Base-by-base conservation (phyloP, 1,140 invertebrate genomes). In the Drosophila sulfurigaster region DNA sequence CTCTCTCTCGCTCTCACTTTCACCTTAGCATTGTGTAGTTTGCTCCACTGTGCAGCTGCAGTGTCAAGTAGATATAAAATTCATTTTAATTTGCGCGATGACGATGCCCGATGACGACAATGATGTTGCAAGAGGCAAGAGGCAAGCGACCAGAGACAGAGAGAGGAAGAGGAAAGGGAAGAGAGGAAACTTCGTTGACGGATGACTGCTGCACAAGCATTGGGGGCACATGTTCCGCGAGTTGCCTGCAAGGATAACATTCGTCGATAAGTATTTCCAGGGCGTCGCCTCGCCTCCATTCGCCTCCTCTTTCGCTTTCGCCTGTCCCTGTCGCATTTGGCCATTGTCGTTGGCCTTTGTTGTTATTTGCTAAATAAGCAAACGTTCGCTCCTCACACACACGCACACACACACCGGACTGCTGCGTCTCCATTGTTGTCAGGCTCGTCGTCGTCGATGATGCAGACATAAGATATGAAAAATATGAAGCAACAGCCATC, bases 391-490 rank as follows among this genome's bases (percentile, higher is more conserved):
- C 79, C 38, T 7, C 15, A 3, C 30, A 32, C 30, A 15, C 30
- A n/a, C 16, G 5, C 28, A 15, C 49, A 13, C 58, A 41, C 2
- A 8, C 25, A 28, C 28, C 73, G 13, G 54, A 35, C 57, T 25
- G 20, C 20, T 20, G 46, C 7, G 15, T 6, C 48, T 49, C 71
- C 81, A 82, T 82, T 82, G 79, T 82, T 82, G 79, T 82, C 77
- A 80, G 32, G 30, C 51, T 74, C 58, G 38, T 43, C 41, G 41
- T 43, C n/a, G 41, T 82, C 83, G 80, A 88, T 88, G 82, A 87
- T 87, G 83, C 82, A 87, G 82, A 87, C 82, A 82, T 74, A 88
- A 87, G 82, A 87, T 87, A 87, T 88, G 82, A 87, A 88, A 87
- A 87, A 88, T 87, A 87, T 87, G 83, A 87, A 75, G 76, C 82